Evolutionary conservation across 35 echinoderm and acorn worm species (phyloP).

Genomic region (Strongylocentrotus purpuratus): DNA sequence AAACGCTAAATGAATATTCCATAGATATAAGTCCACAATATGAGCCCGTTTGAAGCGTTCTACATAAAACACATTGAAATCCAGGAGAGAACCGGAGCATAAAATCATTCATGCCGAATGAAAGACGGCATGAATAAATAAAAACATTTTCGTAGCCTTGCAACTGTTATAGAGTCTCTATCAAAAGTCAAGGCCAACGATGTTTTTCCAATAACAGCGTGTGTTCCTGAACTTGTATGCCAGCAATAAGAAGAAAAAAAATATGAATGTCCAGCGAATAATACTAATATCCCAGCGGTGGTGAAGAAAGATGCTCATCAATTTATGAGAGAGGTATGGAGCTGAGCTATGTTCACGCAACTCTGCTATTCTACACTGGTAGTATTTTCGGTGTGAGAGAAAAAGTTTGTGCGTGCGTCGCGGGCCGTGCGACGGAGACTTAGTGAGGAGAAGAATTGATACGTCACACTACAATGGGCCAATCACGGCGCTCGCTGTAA

Average conservation of each 20-base stretch:
- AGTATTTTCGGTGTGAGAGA: neutral
- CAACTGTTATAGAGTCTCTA: neutral
- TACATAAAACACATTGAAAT: neutral
- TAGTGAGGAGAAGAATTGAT: neutral
- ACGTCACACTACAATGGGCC: neutral
- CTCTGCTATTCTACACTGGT: neutral
- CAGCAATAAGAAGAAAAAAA: neutral
- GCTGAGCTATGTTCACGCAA: neutral
- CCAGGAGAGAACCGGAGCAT: neutral
- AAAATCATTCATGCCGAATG: neutral
- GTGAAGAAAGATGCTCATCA: neutral
- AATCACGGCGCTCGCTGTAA: neutral
- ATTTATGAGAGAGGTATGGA: neutral
- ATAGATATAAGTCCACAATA: neutral
- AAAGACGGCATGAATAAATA: neutral
- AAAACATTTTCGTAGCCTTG: neutral
- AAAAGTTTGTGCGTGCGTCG: neutral
- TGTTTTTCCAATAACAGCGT: neutral
- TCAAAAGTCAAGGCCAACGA: neutral
- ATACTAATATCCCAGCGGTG: neutral
- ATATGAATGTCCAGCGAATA: neutral
- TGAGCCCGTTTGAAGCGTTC: neutral
- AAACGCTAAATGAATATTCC: neutral
- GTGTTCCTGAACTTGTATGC: neutral
- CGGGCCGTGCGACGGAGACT: neutral